Evolutionary conservation across 1,140 invertebrate genomes (phyloP), one percentile per base, ranked within the genome.

Genomic region (Drosophila aff.): DNA sequence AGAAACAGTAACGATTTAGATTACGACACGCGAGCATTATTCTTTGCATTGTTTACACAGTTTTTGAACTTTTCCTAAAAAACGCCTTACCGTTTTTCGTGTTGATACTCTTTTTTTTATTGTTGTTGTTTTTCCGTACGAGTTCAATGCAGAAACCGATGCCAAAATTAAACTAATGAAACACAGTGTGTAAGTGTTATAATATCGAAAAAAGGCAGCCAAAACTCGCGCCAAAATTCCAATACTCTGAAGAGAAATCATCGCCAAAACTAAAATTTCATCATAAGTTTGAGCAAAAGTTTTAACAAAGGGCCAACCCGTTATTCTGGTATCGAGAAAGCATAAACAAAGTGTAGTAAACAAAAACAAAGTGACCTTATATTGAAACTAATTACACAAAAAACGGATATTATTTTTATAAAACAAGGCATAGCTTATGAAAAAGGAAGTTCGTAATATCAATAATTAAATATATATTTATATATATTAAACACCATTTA

Each of bases 1-100:
- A 91, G 90, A 89, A 89, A 85, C 90, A 91, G 90, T 91, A 85
- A 85, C 84, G 81, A 86, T 91, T 91, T 76, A 80, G 81, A 33
- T 44, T 57, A 57, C 53, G 53, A 57, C 53, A 23, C 53, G 53
- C 53, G 53, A 57, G 53, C 53, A 57, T 57, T 57, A 57, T 57
- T 57, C 53, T 57, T 57, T 57, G 38, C 36, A 57, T 40, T 57
- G 53, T 40, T 57, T 40, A 40, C 21, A 26, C 36, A 40, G 53
- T 40, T 57, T 57, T 57, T 57, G 10, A 57, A 57, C 15, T 26
- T 57, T 57, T 55, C 49, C 11, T 18, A 26, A 23, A 16, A 23
- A 40, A 16, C 53, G 52, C 52, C 18, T 36, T 23, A 15, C 21
- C 36, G 53, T 23, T 23, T 55, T 15, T 40, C 52, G 52, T 40